phyloP scores from a whole-genome alignment of 2,113 vertebrate species.

The Phaethornis superciliosus region DNA sequence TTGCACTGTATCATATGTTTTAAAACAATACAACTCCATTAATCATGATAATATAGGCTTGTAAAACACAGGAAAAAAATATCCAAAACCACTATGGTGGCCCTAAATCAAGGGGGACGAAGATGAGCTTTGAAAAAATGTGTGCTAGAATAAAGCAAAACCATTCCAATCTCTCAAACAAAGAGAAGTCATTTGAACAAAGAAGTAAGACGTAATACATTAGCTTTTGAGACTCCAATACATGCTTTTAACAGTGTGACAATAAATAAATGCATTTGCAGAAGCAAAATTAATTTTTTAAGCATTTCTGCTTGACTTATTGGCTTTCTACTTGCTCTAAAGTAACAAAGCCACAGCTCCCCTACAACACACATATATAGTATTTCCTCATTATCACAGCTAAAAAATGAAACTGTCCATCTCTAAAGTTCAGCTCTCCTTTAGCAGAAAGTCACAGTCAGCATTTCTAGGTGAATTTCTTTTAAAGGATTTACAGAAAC shows the following conservation, averaged over 20 bases:
- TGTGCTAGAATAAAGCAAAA: background rate
- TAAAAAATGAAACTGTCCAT: background rate
- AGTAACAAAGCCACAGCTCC: background rate
- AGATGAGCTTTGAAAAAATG: background rate
- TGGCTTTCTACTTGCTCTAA: background rate
- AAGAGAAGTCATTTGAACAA: background rate
- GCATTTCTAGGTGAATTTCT: constrained; percentile 71
- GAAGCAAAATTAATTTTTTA: constrained; percentile 10
- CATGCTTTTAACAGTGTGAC: background rate
- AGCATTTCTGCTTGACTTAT: constrained; percentile 26
- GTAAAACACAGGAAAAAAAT: background rate
- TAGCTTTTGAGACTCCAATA: background rate
- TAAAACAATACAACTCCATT: background rate
- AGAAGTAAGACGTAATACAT: background rate
- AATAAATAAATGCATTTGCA: constrained; percentile 7
- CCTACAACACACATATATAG: background rate
- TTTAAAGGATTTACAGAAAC: constrained; percentile 72
- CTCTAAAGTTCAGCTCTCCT: background rate
- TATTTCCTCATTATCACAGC: background rate
- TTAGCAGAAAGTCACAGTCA: constrained; percentile 61
- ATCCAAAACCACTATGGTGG: background rate
- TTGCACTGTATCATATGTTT: background rate
- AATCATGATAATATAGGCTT: background rate
- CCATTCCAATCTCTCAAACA: background rate
- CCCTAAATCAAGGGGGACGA: background rate